phyloP scores from a whole-genome alignment of 2,888 invertebrate species.

The Pecten maximus region DNA sequence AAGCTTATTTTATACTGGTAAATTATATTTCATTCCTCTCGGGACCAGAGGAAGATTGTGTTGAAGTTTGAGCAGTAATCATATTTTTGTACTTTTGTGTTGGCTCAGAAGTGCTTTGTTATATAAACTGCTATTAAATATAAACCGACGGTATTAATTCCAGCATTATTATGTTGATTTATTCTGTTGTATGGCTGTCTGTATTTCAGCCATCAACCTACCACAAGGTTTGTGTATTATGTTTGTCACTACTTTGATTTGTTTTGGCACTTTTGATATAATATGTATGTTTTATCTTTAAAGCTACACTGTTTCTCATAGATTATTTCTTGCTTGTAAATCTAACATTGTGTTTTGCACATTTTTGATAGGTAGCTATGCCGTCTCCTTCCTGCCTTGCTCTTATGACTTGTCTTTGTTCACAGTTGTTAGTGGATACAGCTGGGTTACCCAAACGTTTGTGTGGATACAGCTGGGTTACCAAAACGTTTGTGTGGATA shows the following conservation, averaged over 20 bases:
- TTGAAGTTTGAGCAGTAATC: background rate
- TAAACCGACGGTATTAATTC: background rate
- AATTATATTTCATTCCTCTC: too few species aligned
- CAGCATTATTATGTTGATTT: background rate
- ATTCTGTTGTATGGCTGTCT: background rate
- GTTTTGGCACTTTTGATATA: background rate
- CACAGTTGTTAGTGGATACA: too few species aligned
- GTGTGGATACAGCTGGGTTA: too few species aligned
- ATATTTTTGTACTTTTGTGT: background rate
- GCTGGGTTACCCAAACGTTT: too few species aligned
- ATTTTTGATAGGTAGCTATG: conserved; percentile 26
- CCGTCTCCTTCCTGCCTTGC: background rate
- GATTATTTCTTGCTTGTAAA: background rate
- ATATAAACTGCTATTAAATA: background rate
- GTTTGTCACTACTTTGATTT: background rate
- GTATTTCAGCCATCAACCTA: background rate
- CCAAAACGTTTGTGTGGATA: too few species aligned
- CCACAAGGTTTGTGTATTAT: conserved; percentile 9
- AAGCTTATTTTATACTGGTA: background rate
- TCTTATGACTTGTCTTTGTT: too few species aligned
- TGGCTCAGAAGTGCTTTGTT: background rate
- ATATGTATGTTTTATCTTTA: background rate
- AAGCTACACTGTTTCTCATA: background rate
- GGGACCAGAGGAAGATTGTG: too few species aligned
- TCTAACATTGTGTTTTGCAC: conserved; percentile 51